A percentile compares a stretch with the other conserved stretches of the same genome.
These are phyloP conservation scores for Caenorhabditis imperialis DNA, from an alignment of 2,888 invertebrate genomes.

Conservation along the genomic window DNA sequence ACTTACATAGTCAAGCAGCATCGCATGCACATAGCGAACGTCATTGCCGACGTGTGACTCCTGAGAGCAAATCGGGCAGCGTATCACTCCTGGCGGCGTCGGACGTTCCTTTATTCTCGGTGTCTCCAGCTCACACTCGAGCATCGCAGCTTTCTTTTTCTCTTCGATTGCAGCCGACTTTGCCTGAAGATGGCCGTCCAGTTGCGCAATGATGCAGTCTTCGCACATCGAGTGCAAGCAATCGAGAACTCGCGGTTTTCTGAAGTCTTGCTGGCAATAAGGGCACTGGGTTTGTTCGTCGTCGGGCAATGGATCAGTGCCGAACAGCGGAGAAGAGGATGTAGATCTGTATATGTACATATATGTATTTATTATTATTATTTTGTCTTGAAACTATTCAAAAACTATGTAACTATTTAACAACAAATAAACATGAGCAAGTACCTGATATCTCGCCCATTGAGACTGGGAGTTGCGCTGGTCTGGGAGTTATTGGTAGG, in stretches of 20 bases:
- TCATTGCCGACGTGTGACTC: conserved; percentile 77
- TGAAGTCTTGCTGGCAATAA: conserved; percentile 72
- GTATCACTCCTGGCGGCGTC: conserved; percentile 75
- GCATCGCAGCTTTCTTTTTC: conserved; percentile 23
- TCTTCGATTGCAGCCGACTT: conserved; percentile 42
- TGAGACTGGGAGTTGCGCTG: conserved; percentile 45
- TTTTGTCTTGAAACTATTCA: no score
- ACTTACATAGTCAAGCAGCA: conserved; percentile 84
- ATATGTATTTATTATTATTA: neutral
- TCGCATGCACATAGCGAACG: conserved; percentile 82
- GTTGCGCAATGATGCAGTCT: conserved; percentile 83
- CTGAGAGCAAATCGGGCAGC: conserved; percentile 85
- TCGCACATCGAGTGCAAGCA: conserved; percentile 97
- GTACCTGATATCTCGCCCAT: conserved; percentile 43
- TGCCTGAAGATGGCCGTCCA: conserved; percentile 66
- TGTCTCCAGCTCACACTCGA: conserved; percentile 66
- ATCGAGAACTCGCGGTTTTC: conserved; percentile 87
- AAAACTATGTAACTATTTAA: no score
- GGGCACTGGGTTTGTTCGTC: conserved; percentile 70
- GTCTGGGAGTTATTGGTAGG: conserved; percentile 25
- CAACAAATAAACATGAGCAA: no score
- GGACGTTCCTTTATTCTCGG: conserved; percentile 64
- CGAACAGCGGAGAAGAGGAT: conserved; percentile 66
- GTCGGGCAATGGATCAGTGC: conserved; percentile 65
- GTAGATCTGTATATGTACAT: conserved; percentile 43